phyloP scores from a whole-genome alignment of 2,113 vertebrate genomes.

The Cephalopholis sonnerati region DNA sequence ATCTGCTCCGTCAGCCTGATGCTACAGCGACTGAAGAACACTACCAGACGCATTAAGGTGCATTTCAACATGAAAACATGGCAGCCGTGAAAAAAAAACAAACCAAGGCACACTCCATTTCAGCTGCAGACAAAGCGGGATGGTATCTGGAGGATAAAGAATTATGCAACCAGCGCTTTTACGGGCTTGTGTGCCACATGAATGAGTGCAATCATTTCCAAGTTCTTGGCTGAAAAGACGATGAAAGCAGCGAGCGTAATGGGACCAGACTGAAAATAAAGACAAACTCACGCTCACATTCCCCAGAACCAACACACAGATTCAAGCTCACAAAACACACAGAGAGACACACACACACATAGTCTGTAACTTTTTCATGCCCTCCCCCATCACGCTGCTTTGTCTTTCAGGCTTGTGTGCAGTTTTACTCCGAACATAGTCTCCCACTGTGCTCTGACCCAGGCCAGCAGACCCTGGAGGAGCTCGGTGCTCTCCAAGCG shows the following conservation, averaged over 20 bases:
- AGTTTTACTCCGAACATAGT: constrained; percentile 90
- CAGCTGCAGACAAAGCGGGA: constrained; percentile 32
- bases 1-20: neutral
- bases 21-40: constrained; percentile 17
- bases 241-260: constrained; percentile 42
- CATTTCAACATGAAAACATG: constrained; percentile 27
- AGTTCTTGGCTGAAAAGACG: constrained; percentile 35
- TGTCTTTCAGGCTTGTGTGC: constrained; percentile 73
- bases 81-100: constrained; percentile 25
- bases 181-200: constrained; percentile 60
- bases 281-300: constrained; percentile 37
- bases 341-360: neutral
- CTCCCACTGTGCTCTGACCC: constrained; percentile 91
- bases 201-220: constrained; percentile 57
- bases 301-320: constrained; percentile 10
- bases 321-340: constrained; percentile 9
- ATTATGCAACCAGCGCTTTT: constrained; percentile 62
- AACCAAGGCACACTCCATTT: constrained; percentile 67
- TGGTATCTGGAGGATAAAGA: constrained; percentile 39
- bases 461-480: constrained; percentile 85
- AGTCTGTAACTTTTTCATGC: neutral
- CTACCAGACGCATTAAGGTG: constrained; percentile 29
- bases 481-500: constrained; percentile 84
- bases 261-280: constrained; percentile 54
- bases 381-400: constrained; percentile 1